These are phyloP conservation scores for Ceratoteleas bidentatus DNA, from an alignment of 1,140 invertebrate genomes.

Conservation along the genomic window DNA sequence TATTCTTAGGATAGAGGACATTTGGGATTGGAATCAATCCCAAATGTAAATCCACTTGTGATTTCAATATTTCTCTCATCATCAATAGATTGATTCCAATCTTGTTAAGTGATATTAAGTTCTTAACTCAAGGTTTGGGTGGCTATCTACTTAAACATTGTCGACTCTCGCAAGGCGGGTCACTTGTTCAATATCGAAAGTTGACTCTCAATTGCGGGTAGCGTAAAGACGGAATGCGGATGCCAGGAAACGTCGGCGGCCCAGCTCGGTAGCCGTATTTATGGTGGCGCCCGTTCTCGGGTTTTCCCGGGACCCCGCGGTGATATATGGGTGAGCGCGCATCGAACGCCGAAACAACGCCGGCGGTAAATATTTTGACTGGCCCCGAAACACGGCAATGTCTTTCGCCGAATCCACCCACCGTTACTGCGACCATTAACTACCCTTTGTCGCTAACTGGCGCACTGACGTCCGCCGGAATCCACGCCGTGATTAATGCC, in stretches of 20 bases:
- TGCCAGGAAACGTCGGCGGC: slow-evolving; percentile 29
- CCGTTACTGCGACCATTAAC: slow-evolving; percentile 59
- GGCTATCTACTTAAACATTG: too few relatives aligned
- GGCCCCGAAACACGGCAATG: slow-evolving; percentile 37
- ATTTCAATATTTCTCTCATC: too few relatives aligned
- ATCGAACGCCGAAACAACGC: slow-evolving; percentile 45
- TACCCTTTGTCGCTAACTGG: slow-evolving; percentile 61
- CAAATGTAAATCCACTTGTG: too few relatives aligned
- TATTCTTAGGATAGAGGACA: too few relatives aligned
- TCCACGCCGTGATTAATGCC: slow-evolving; percentile 57
- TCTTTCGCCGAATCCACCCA: slow-evolving; percentile 53
- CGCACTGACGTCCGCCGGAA: slow-evolving; percentile 57
- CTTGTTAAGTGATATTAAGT: too few relatives aligned
- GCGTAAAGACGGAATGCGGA: slow-evolving; percentile 40
- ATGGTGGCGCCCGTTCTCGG: slow-evolving; percentile 44
- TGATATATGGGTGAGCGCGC: slow-evolving; percentile 53
- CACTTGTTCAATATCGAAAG: not conserved
- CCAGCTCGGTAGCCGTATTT: slow-evolving; percentile 39
- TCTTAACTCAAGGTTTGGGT: too few relatives aligned
- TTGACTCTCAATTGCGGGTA: not conserved
- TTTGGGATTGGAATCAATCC: too few relatives aligned
- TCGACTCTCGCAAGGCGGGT: too few relatives aligned
- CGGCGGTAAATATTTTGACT: slow-evolving; percentile 65
- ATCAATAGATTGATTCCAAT: too few relatives aligned
- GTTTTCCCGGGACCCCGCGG: slow-evolving; percentile 25